A percentile compares a stretch with the other conserved stretches of the same genome.
Evolutionary conservation across 1,140 invertebrate genomes (phyloP).

Genomic region (Meloidogyne exigua): DNA sequence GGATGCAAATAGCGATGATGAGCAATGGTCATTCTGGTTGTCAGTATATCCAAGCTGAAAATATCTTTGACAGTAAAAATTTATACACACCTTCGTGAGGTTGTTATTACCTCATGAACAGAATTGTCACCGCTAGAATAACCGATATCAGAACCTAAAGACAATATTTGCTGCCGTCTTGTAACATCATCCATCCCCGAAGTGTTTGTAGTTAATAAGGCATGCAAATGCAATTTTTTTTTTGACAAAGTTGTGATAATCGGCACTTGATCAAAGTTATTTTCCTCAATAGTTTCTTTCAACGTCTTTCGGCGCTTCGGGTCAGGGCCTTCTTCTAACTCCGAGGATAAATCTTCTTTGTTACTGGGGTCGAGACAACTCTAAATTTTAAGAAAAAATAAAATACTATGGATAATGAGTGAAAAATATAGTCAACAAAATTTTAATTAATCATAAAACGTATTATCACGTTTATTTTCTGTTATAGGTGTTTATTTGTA

Average conservation of each 20-base stretch:
- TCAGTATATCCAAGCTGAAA: neutral
- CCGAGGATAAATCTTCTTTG: slow-evolving; percentile 7
- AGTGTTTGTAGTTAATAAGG: neutral
- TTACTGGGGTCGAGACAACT: neutral
- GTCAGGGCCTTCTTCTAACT: slow-evolving; percentile 18
- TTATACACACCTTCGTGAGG: neutral
- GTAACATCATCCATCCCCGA: slow-evolving; percentile 11
- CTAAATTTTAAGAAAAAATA: slow-evolving; percentile 8
- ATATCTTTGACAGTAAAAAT: neutral
- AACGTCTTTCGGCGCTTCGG: slow-evolving; percentile 18
- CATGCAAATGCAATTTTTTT: neutral
- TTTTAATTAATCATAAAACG: neutral
- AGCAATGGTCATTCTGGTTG: neutral
- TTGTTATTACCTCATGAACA: slow-evolving; percentile 28
- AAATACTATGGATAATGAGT: no score
- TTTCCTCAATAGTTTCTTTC: slow-evolving; percentile 1
- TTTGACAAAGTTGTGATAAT: neutral
- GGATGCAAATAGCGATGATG: neutral
- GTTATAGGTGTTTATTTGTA: no score
- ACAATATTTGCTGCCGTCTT: slow-evolving; percentile 10
- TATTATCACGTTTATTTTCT: no score
- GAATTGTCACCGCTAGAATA: slow-evolving; percentile 46
- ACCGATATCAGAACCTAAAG: slow-evolving; percentile 31
- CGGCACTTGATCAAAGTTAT: neutral
- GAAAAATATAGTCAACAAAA: no score